phyloP scores from a whole-genome alignment of 2,797 vertebrate genomes.

The Tamandua tetradactyla region DNA sequence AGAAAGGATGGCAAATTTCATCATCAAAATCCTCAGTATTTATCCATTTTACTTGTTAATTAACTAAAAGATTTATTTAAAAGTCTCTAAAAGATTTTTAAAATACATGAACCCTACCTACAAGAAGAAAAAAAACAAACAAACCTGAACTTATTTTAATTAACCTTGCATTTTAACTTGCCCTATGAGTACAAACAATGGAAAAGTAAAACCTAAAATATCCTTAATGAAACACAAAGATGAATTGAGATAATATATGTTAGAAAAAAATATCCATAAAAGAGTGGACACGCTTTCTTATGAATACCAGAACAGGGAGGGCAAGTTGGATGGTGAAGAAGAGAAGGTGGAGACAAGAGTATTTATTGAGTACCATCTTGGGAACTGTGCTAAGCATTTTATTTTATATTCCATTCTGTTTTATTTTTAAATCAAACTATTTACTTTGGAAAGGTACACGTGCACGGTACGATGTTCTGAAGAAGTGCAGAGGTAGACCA shows the following conservation, averaged over 20 bases:
- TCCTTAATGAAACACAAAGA: background rate
- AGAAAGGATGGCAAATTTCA: background rate
- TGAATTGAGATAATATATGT: background rate
- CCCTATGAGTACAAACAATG: background rate
- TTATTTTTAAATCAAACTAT: background rate
- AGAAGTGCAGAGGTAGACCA: background rate
- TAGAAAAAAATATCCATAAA: background rate
- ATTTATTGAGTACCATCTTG: background rate
- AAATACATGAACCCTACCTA: background rate
- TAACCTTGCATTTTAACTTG: conserved; percentile 1
- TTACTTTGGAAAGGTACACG: background rate
- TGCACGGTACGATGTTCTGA: background rate
- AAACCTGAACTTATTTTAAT: background rate
- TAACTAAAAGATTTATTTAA: background rate
- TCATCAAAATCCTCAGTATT: background rate
- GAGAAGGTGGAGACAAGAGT: background rate
- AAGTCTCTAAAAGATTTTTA: no score
- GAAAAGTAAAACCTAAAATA: background rate
- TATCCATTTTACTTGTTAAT: background rate
- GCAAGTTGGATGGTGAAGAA: background rate
- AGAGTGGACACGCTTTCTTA: background rate
- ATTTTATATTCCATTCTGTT: background rate
- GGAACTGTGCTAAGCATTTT: background rate
- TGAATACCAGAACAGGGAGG: background rate
- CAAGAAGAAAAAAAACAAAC: background rate